Base-by-base conservation (phyloP, 2,113 vertebrate species). In the Dolichallabes microphthalmus region DNA sequence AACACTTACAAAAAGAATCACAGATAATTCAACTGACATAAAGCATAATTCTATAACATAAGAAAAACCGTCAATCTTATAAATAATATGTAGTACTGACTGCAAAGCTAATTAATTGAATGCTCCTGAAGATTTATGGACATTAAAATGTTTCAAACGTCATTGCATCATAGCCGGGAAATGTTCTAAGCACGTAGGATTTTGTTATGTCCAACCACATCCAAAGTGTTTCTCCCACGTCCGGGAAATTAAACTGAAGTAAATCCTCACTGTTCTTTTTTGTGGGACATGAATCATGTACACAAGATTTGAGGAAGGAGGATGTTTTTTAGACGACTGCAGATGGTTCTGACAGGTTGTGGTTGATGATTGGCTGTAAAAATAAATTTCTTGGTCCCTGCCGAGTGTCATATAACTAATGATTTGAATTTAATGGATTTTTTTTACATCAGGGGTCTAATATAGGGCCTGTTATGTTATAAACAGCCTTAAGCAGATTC, bases 171-270 rank as follows among this genome's bases (percentile, higher is more conserved):
- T 84, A 53, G 27, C 73, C 19, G 39, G 14, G 45, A 76, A 75
- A 85, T 79, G 52, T 79, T 64, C 74, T 85, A 52, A 85, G 83
- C 60, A 79, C 32, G 45, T 15, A 53, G 52, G 27, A 50, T 84
- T 76, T 30, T 84, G 50, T 55, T 85, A 39, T 53, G 32, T 57
- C 79, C 17, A 32, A 85, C 74, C 83, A 68, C 83, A 79, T 78
- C 74, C 63, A 68, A 12, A n/a, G 32, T 32, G 19, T 78, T 84
- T 30, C 74, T 84, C 52, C 74, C 61, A 60, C 20, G 30, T 53
- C 75, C 32, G 35, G 52, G 64, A 57, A 39, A 79, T 79, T 76
- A 84, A 84, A 77, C 27, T 66, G n/a, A 53, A 77, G 77, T 76
- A 57, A 79, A 58, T 78, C 61, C 60, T 60, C 19, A 55, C 8